A percentile compares a stretch with the other conserved stretches of the same genome.
Evolutionary conservation across 2,113 vertebrate species (phyloP).

Genomic region (Spilogale gracilis): DNA sequence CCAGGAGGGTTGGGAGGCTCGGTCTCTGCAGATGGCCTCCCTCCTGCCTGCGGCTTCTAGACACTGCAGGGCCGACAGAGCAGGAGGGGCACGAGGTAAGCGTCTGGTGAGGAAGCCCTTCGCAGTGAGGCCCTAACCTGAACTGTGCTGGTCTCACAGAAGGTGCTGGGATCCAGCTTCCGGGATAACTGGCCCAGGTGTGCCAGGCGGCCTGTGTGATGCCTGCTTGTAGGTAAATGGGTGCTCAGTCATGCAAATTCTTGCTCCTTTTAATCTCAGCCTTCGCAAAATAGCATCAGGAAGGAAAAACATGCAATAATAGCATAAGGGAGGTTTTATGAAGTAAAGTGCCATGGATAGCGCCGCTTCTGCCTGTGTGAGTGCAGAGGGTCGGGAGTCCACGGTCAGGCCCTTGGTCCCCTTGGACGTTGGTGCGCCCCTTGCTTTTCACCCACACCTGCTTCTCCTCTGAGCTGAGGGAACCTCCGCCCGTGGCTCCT

Average conservation of each 20-base stretch:
- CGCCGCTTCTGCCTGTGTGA: not conserved
- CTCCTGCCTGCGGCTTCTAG: not conserved
- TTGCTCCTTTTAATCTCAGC: not conserved
- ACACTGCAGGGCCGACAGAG: not conserved
- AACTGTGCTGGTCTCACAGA: not conserved
- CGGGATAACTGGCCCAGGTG: not conserved
- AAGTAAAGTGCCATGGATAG: too few relatives aligned
- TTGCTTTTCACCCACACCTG: not conserved
- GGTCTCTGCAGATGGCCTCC: not conserved
- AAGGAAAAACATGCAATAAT: not conserved
- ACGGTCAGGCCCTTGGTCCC: not conserved
- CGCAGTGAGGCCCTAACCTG: not conserved
- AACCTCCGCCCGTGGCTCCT: too few relatives aligned
- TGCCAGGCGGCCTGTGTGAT: too few relatives aligned
- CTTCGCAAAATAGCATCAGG: not conserved
- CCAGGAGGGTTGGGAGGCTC: not conserved
- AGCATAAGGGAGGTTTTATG: not conserved
- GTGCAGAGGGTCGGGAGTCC: not conserved
- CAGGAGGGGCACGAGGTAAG: not conserved
- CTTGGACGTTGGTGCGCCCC: fast-evolving
- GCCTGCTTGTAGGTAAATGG: not conserved
- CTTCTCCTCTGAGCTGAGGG: not conserved
- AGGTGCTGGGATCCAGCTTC: not conserved
- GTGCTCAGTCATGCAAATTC: not conserved
- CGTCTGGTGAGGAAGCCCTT: not conserved